A percentile compares a stretch with the other conserved stretches of the same genome.
These are phyloP conservation scores for Drosophila funebris DNA, from an alignment of 1,140 invertebrate species.

Conservation along the genomic window DNA sequence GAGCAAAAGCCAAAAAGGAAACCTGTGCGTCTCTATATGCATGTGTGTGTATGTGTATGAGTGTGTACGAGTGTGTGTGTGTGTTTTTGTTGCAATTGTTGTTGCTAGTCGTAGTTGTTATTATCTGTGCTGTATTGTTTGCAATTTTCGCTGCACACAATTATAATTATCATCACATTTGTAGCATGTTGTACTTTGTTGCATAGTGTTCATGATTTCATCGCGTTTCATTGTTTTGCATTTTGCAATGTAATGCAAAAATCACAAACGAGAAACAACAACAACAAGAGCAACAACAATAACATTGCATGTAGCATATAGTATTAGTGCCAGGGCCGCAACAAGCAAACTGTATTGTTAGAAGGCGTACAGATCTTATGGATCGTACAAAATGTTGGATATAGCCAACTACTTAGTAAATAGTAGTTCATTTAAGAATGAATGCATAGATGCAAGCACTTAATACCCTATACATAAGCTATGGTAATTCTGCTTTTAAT, in stretches of 20 bases:
- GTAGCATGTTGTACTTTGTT: conserved; percentile 12
- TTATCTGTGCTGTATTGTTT: conserved; percentile 26
- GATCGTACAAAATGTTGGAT: background rate
- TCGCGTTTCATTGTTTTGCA: conserved; percentile 41
- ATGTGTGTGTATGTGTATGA: background rate
- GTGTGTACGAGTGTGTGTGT: background rate
- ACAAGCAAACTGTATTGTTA: background rate
- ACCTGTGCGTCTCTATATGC: background rate
- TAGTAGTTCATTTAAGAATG: background rate
- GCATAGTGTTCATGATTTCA: conserved; percentile 31
- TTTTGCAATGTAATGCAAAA: conserved; percentile 49
- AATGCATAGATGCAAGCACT: background rate
- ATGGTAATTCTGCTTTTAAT: background rate
- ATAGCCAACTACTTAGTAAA: background rate
- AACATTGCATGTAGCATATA: conserved; percentile 10
- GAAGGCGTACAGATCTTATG: background rate
- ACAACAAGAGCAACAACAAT: conserved; percentile 18
- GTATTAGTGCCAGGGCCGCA: conserved; percentile 26
- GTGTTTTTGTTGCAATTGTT: background rate
- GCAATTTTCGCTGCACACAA: conserved; percentile 39
- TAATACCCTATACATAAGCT: background rate
- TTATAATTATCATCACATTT: conserved; percentile 35
- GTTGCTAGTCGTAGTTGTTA: background rate
- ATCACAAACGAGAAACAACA: conserved; percentile 20
- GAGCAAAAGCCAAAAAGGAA: conserved; percentile 38